Conservation (phyloP, 2,888 invertebrate species). For the Oasisia sp. region DNA sequence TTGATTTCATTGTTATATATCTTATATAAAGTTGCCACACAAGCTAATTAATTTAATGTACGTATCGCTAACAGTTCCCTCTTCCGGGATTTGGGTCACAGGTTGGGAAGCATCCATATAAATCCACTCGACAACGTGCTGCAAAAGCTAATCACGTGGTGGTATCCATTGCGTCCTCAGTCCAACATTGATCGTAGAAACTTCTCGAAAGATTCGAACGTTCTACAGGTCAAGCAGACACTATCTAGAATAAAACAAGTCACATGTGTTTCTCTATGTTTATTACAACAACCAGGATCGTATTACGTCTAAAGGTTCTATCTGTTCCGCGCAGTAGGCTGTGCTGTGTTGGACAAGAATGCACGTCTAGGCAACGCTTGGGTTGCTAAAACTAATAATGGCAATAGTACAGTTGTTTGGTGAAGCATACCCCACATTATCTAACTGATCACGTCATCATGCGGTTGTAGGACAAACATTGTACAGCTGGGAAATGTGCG, state of each 20-base stretch:
- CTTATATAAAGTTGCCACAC: too few relatives aligned
- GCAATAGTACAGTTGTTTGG: neutral
- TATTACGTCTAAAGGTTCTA: neutral
- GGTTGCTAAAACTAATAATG: neutral
- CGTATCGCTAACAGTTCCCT: too few relatives aligned
- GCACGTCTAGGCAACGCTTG: neutral
- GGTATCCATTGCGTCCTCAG: neutral
- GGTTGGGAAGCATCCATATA: too few relatives aligned
- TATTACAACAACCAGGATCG: neutral
- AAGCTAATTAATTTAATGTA: too few relatives aligned
- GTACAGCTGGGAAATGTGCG: too few relatives aligned
- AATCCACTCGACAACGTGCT: neutral
- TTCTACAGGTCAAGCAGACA: neutral
- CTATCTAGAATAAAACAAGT: neutral
- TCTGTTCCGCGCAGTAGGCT: neutral
- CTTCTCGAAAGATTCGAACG: neutral
- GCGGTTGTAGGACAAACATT: too few relatives aligned
- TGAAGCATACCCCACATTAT: neutral
- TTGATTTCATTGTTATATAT: too few relatives aligned
- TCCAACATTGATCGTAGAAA: neutral
- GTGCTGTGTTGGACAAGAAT: neutral
- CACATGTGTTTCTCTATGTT: neutral
- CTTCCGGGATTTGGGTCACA: too few relatives aligned
- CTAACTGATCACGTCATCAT: neutral
- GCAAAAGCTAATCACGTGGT: neutral